phyloP scores from a whole-genome alignment of 2,888 invertebrate genomes.

The Phortica magna region DNA sequence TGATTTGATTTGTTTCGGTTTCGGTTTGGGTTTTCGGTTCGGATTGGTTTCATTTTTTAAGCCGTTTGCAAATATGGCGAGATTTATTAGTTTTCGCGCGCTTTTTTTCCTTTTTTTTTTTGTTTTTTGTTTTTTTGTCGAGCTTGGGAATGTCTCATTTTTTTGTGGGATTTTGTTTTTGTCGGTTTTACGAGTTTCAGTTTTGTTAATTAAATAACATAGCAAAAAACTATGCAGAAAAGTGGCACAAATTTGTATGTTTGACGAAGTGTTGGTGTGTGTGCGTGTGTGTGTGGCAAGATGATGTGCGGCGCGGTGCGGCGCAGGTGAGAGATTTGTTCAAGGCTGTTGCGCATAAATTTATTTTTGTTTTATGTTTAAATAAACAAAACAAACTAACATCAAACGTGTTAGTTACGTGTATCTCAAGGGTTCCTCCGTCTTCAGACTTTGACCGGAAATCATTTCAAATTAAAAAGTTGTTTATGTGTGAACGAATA shows the following conservation, averaged over 20 bases:
- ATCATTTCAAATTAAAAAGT: not conserved
- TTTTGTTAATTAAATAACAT: constrained; percentile 52
- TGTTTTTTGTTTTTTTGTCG: constrained; percentile 34
- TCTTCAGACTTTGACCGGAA: no score
- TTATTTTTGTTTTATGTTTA: no score
- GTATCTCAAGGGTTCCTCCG: no score
- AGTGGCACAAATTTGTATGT: not conserved
- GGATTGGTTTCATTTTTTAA: constrained; percentile 39
- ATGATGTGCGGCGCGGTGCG: not conserved
- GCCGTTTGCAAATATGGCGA: constrained; percentile 36
- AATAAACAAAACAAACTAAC: no score
- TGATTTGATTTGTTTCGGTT: constrained; percentile 61
- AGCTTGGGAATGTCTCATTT: constrained; percentile 20
- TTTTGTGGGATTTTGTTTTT: constrained; percentile 32
- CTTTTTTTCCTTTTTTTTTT: constrained; percentile 34
- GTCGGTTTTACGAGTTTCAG: constrained; percentile 9
- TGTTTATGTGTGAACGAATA: no score
- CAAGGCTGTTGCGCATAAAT: not conserved
- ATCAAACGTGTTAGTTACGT: no score
- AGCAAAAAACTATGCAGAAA: not conserved
- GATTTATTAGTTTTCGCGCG: constrained; percentile 42
- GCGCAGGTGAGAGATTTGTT: not conserved
- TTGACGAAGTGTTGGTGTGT: not conserved
- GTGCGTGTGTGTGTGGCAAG: no score
- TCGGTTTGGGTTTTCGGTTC: constrained; percentile 28